Conservation (phyloP, 2,888 invertebrate species). For the Yponomeuta sedellus region DNA sequence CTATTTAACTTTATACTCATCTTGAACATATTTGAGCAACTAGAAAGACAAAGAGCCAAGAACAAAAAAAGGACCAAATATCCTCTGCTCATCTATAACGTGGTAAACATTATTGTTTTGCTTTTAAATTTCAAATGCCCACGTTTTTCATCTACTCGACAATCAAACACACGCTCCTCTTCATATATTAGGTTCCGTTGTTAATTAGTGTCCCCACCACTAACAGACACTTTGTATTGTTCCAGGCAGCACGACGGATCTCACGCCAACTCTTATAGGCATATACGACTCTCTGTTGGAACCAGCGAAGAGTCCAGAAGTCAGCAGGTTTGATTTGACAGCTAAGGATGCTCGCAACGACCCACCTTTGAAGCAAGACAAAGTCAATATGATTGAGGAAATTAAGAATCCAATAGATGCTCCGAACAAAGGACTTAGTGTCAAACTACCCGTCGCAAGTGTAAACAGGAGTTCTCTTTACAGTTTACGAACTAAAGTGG, state of each 20-base stretch:
- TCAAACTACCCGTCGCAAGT: constrained; percentile 59
- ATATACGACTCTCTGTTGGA: constrained; percentile 89
- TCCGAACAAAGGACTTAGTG: constrained; percentile 53
- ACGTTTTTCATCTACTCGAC: too few relatives aligned
- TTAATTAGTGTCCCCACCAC: background rate
- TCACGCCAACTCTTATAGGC: constrained; percentile 90
- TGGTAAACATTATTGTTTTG: too few relatives aligned
- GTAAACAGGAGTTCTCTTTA: constrained; percentile 65
- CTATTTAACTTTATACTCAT: background rate
- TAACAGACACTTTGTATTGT: constrained; percentile 41
- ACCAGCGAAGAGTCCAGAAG: constrained; percentile 57
- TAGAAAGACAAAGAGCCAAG: too few relatives aligned
- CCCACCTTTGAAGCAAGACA: constrained; percentile 39
- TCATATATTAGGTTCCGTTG: background rate
- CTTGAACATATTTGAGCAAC: too few relatives aligned
- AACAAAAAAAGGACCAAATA: too few relatives aligned
- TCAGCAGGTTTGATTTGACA: constrained; percentile 43
- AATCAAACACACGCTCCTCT: too few relatives aligned
- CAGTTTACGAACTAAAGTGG: constrained; percentile 49
- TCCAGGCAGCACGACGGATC: constrained; percentile 90
- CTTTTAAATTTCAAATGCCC: too few relatives aligned
- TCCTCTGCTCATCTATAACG: too few relatives aligned
- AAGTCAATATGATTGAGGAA: constrained; percentile 33
- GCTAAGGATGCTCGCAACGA: constrained; percentile 66
- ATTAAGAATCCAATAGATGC: constrained; percentile 34